phyloP scores from a whole-genome alignment of 1,140 invertebrate species.

The Bombus fervidus region DNA sequence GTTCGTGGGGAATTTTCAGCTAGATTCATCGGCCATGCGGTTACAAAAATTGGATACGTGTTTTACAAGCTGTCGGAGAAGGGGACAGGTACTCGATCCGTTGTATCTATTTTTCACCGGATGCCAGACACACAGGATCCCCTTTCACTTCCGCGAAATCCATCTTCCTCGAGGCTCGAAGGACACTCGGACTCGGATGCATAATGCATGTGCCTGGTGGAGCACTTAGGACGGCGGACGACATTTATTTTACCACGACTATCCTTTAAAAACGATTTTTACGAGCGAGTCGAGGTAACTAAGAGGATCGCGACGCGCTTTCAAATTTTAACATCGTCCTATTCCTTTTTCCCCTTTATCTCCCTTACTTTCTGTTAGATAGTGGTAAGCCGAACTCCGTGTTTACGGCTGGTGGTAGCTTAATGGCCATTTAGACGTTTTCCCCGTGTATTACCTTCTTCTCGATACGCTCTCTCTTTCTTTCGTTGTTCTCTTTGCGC shows the following conservation, averaged over 20 bases:
- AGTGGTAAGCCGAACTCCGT: neutral
- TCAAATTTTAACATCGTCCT: slow-evolving; percentile 1
- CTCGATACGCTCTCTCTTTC: neutral
- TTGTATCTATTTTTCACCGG: slow-evolving; percentile 20
- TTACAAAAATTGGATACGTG: neutral
- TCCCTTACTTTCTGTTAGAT: neutral
- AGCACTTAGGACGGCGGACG: slow-evolving; percentile 12
- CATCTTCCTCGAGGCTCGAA: slow-evolving; percentile 3
- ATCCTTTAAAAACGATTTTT: slow-evolving; percentile 35
- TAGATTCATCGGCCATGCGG: neutral
- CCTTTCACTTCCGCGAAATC: neutral
- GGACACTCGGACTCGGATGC: slow-evolving; percentile 17
- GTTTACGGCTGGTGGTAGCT: neutral
- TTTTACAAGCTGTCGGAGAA: neutral
- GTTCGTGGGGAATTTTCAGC: neutral
- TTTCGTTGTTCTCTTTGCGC: too few relatives aligned
- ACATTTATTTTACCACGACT: slow-evolving; percentile 28
- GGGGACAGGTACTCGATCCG: neutral
- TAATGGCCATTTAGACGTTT: slow-evolving; percentile 22
- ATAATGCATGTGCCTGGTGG: slow-evolving; percentile 22
- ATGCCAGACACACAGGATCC: too few relatives aligned
- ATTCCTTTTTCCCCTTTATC: neutral
- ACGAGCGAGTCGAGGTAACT: neutral
- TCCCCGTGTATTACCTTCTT: neutral
- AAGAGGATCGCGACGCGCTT: neutral